phyloP scores from a whole-genome alignment of 2,113 vertebrate species.

The Leuciscus idus region DNA sequence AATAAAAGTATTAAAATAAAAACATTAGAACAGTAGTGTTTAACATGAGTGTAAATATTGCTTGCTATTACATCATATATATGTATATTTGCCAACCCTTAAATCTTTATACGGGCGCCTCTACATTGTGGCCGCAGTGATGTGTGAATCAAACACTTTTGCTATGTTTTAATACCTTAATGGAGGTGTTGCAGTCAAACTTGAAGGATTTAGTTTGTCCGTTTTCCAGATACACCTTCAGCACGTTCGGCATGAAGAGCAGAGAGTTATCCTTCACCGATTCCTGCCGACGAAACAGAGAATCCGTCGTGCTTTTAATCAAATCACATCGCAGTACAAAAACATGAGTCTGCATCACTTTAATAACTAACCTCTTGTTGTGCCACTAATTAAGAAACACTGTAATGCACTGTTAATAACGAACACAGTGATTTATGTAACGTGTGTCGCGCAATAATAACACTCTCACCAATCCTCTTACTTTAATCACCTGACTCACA shows the following conservation, averaged over 20 bases:
- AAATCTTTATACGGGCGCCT: too few relatives aligned
- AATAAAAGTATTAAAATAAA: too few relatives aligned
- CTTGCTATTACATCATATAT: too few relatives aligned
- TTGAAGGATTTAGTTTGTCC: conserved; percentile 99
- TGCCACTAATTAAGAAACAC: background rate
- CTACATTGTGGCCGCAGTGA: too few relatives aligned
- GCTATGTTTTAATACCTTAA: conserved; percentile 81
- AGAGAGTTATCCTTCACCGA: conserved; percentile 97
- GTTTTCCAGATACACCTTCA: conserved; percentile 99
- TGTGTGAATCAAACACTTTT: background rate
- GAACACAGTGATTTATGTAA: background rate
- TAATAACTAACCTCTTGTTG: background rate
- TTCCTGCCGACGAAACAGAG: conserved; percentile 78
- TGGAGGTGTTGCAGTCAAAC: conserved; percentile 96
- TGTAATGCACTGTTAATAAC: background rate
- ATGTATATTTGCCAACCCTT: too few relatives aligned
- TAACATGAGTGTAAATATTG: too few relatives aligned
- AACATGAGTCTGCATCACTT: background rate
- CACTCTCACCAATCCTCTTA: background rate
- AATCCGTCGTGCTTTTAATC: background rate
- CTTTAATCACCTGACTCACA: background rate
- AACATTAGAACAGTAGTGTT: too few relatives aligned
- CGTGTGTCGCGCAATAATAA: background rate
- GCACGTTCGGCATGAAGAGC: conserved; percentile 99
- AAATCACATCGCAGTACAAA: background rate